phyloP scores from a whole-genome alignment of 1,140 invertebrate species.

The Sitobion miscanthi region DNA sequence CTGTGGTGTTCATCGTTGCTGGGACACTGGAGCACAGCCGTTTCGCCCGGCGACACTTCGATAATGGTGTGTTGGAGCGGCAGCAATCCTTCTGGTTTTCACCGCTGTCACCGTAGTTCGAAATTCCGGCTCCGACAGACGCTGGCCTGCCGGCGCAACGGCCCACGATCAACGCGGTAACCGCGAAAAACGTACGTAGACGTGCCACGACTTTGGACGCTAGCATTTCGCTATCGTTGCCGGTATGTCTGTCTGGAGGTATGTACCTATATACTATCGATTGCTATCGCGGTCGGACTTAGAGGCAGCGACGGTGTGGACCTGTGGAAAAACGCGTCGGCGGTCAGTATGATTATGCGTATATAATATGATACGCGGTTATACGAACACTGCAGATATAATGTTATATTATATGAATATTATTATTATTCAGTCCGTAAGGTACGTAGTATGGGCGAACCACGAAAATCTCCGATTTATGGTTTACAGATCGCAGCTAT shows the following conservation, averaged over 20 bases:
- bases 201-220: neutral
- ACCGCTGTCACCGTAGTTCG: neutral
- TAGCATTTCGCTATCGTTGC: neutral
- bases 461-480: neutral
- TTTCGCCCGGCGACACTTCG: constrained; percentile 68
- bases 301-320: neutral
- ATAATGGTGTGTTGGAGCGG: constrained; percentile 30
- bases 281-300: neutral
- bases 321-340: neutral
- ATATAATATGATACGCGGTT: neutral
- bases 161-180: neutral
- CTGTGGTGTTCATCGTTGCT: constrained; percentile 72
- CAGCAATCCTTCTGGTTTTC: neutral
- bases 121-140: neutral
- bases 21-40: constrained; percentile 69
- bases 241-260: neutral
- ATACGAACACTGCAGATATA: neutral
- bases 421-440: no score
- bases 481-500: neutral
- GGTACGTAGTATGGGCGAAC: neutral
- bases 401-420: no score
- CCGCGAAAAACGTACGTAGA: neutral
- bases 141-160: neutral
- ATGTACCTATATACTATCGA: no score
- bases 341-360: neutral